Conservation (phyloP, 2,797 vertebrate genomes). For the Protonibea diacanthus region DNA sequence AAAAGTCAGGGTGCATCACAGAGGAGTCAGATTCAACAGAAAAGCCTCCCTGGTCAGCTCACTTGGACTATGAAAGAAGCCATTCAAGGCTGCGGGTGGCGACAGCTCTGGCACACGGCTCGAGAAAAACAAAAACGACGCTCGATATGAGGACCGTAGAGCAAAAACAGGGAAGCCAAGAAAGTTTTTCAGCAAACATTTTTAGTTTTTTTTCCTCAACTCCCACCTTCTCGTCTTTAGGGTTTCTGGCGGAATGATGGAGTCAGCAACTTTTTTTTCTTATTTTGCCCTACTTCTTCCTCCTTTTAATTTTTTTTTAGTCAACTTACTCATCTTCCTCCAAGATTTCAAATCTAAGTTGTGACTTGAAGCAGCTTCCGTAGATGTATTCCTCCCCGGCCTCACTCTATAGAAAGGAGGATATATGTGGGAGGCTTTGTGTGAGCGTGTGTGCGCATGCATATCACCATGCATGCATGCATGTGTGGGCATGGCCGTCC, state of each 20-base stretch:
- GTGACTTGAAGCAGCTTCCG: not conserved
- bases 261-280: conserved; percentile 61
- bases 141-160: conserved; percentile 74
- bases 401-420: not conserved
- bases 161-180: conserved; percentile 75
- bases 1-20: conserved; percentile 50
- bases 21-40: conserved; percentile 34
- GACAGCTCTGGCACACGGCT: conserved; percentile 75
- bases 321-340: not conserved
- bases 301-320: not conserved
- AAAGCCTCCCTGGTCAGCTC: conserved; percentile 60
- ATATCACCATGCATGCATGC: not conserved
- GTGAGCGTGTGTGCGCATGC: not conserved
- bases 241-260: conserved; percentile 22
- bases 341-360: conserved; percentile 3
- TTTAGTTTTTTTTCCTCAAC: conserved; percentile 34
- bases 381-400: not conserved
- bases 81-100: conserved; percentile 79
- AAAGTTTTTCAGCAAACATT: conserved; percentile 74
- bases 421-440: conserved; percentile 20
- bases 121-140: conserved; percentile 69
- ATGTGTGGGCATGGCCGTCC: conserved; percentile 19
- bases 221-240: conserved; percentile 44
- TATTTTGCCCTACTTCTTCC: conserved; percentile 10
- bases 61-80: conserved; percentile 76